Base-by-base conservation (phyloP, 2,113 vertebrate genomes). In the Addax nasomaculatus region DNA sequence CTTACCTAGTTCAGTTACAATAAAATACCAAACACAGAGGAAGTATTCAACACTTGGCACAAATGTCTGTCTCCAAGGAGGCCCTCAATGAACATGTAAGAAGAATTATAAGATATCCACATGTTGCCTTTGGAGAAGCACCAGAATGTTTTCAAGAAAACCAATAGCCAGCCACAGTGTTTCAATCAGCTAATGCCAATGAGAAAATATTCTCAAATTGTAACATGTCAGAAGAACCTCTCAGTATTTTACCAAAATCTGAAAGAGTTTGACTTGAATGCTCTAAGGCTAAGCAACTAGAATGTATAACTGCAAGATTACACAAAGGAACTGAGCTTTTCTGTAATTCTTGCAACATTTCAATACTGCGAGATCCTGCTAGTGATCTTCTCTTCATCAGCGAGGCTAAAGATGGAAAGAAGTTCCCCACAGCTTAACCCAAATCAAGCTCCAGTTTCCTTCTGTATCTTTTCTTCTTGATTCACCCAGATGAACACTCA, bases 401-500 rank as follows among this genome's bases (percentile, higher is more conserved):
- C 0, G 3, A 92, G 33, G 39, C 39, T 51, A 64, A 81, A 10
- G 29, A 51, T 58, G 58, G 49, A 81, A 73, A 27, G 45, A 16
- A 39, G 33, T 47, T 9, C 14, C 39, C 27, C 43, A 13, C 27
- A n/a, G 43, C 10, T 57, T 92, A 92, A 47, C 49, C 60, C 43
- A 94, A 29, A 76, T 43, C 23, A 39, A 95, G 57, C 39, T 83
- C 45, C 49, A 47, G 10, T 79, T 94, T 97, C 90, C 57, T 53
- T 70, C 60, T 36, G 7, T 94, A 16, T 55, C 73, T 87, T 92
- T 83, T 81, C 80, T 88, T 47, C 73, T 80, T 94, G 92, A 96
- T n/a, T 97, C 88, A 96, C 23, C 29, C 55, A 47, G 88, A 49
- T 53, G 96, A 85, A 19, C 55, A 45, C 47, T 81, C 86, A 96